Conservation (phyloP, 2,113 vertebrate species). For the Zootoca vivipara region DNA sequence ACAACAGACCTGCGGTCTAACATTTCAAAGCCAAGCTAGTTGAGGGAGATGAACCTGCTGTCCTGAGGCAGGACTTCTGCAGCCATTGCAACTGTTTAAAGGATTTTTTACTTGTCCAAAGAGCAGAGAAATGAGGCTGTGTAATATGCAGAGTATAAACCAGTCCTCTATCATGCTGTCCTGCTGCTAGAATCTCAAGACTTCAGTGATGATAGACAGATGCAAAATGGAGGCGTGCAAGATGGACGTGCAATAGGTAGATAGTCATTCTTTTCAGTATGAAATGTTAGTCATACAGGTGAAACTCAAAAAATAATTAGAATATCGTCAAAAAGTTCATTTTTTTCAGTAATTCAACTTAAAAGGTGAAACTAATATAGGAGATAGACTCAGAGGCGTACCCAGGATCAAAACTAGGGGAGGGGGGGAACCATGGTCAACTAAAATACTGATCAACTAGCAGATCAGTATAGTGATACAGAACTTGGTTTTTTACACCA, state of each 20-base stretch:
- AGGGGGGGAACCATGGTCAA: no score
- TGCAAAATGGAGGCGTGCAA: background rate
- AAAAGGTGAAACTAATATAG: no score
- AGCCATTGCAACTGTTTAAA: background rate
- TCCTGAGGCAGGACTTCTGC: background rate
- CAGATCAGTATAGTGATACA: no score
- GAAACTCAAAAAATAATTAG: no score
- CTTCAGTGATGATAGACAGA: background rate
- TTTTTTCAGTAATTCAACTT: no score
- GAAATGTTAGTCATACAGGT: no score
- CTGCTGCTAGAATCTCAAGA: background rate
- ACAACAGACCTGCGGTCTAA: background rate
- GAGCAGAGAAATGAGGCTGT: background rate
- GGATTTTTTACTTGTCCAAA: background rate
- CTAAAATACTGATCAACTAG: no score
- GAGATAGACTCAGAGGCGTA: no score
- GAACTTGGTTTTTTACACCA: no score
- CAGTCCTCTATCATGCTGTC: background rate
- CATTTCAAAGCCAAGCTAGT: constrained; percentile 19
- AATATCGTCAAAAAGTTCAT: no score
- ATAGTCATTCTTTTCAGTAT: background rate
- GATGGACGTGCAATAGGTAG: background rate
- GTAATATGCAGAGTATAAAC: background rate
- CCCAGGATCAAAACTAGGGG: no score
- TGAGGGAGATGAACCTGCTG: background rate